These are phyloP conservation scores for Sturnira hondurensis DNA, from an alignment of 2,113 vertebrate genomes.

Conservation along the genomic window DNA sequence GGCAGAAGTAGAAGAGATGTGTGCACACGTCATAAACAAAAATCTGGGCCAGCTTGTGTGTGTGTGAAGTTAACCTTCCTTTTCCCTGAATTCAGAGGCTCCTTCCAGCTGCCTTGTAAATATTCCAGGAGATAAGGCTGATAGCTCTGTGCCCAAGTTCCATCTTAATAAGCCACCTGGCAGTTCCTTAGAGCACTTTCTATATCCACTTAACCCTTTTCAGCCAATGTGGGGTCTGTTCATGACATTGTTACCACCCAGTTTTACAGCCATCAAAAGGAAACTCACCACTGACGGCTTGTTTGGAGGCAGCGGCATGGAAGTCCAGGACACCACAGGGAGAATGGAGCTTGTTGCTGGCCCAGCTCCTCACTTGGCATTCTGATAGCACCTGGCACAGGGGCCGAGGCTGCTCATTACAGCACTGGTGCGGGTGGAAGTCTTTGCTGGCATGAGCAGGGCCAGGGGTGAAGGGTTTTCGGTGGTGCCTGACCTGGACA, in stretches of 20 bases:
- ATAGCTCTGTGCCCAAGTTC: background rate
- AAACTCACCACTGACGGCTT: background rate
- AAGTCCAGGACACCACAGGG: background rate
- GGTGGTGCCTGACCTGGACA: background rate
- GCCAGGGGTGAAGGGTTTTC: background rate
- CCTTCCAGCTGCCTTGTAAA: slow-evolving; percentile 3
- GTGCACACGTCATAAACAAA: background rate
- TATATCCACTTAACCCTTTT: background rate
- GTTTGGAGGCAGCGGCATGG: background rate
- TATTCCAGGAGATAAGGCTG: background rate
- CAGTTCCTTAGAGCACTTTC: background rate
- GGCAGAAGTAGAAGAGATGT: slow-evolving; percentile 25
- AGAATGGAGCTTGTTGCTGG: background rate
- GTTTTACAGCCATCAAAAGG: background rate
- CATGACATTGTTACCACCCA: background rate
- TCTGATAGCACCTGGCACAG: background rate
- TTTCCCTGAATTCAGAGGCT: slow-evolving; percentile 7
- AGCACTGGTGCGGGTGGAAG: background rate
- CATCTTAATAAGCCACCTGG: background rate
- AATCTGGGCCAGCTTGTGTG: background rate
- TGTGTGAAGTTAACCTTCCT: slow-evolving; percentile 31
- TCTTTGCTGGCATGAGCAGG: background rate
- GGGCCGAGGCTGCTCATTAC: background rate
- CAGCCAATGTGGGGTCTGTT: background rate
- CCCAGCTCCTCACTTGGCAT: background rate